Conservation (phyloP, 1,140 invertebrate species). For the Nasonia vitripennis region DNA sequence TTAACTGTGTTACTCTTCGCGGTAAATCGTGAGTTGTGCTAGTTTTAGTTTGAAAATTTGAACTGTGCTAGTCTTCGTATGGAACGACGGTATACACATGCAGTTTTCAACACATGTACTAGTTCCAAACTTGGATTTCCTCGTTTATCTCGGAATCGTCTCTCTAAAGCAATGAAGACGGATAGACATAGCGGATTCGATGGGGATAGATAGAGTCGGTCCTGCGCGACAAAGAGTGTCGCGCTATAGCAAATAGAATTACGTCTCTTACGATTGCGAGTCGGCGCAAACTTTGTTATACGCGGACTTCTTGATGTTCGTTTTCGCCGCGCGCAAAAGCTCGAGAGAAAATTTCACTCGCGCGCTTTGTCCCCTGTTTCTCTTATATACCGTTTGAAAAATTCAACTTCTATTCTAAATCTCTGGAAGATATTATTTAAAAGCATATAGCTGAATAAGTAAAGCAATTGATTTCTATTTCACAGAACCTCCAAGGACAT, state of each 20-base stretch:
- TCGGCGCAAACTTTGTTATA: not conserved
- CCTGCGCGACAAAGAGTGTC: not conserved
- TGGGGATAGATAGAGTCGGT: not conserved
- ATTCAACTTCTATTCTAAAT: too few species aligned
- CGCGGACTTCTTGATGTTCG: not conserved
- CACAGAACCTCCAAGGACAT: conserved; percentile 83
- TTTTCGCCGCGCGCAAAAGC: not conserved
- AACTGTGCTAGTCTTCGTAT: too few species aligned
- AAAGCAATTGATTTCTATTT: conserved; percentile 32
- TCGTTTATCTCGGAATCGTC: not conserved
- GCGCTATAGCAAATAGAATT: not conserved
- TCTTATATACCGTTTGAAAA: too few species aligned
- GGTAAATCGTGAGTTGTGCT: too few species aligned
- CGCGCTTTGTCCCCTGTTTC: too few species aligned
- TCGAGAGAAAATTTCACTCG: not conserved
- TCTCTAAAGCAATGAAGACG: not conserved
- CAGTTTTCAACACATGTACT: not conserved
- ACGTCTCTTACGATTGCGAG: not conserved
- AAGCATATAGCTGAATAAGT: not conserved
- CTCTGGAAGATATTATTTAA: too few species aligned
- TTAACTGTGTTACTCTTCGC: too few species aligned
- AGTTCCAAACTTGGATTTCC: not conserved
- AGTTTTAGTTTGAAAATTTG: too few species aligned
- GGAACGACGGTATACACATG: not conserved
- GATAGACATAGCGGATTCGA: not conserved